Percentiles rank a stretch among this genome's conserved stretches.
Conservation (phyloP, 2,797 vertebrate species). For the Acipenser oxyrinchus region DNA sequence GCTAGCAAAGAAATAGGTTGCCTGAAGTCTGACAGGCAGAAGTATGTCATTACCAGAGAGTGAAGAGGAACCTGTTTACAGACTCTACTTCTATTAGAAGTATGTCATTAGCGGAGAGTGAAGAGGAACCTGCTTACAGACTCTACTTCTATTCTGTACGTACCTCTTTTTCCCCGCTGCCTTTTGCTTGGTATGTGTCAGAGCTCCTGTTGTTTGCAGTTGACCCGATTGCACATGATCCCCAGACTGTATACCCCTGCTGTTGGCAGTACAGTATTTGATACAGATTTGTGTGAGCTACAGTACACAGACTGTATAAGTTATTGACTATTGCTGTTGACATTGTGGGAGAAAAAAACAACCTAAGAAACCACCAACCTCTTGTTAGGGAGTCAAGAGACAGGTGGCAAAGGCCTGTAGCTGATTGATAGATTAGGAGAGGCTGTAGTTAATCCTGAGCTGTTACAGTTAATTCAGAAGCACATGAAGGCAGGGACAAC, state of each 20-base stretch:
- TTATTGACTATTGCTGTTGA: no score
- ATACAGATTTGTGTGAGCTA: slow-evolving; percentile 31
- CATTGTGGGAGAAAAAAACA: neutral
- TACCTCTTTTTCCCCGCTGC: slow-evolving; percentile 39
- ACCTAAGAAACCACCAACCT: slow-evolving; percentile 7
- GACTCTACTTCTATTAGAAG: slow-evolving; percentile 66
- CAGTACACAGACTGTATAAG: no score
- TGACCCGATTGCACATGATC: neutral
- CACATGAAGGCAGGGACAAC: neutral
- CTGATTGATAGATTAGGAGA: slow-evolving; percentile 39
- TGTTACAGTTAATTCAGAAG: neutral
- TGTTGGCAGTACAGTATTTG: neutral
- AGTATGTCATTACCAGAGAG: slow-evolving; percentile 59
- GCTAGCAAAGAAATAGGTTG: slow-evolving; percentile 48
- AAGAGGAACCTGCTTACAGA: slow-evolving; percentile 58
- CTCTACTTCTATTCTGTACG: slow-evolving; percentile 71
- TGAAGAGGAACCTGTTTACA: slow-evolving; percentile 59
- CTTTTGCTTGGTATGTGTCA: slow-evolving; percentile 18
- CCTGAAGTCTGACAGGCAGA: slow-evolving; percentile 44
- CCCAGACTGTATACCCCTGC: neutral
- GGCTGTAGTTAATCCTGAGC: slow-evolving; percentile 30
- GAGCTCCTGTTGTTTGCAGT: slow-evolving; percentile 11
- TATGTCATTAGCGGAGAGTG: slow-evolving; percentile 50
- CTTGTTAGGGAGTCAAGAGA: slow-evolving; percentile 14
- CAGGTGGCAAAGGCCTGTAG: slow-evolving; percentile 36